Percentiles rank a stretch among this genome's conserved stretches.
These are phyloP conservation scores for Conchocele bisecta DNA, from an alignment of 2,888 invertebrate genomes.

Conservation along the genomic window DNA sequence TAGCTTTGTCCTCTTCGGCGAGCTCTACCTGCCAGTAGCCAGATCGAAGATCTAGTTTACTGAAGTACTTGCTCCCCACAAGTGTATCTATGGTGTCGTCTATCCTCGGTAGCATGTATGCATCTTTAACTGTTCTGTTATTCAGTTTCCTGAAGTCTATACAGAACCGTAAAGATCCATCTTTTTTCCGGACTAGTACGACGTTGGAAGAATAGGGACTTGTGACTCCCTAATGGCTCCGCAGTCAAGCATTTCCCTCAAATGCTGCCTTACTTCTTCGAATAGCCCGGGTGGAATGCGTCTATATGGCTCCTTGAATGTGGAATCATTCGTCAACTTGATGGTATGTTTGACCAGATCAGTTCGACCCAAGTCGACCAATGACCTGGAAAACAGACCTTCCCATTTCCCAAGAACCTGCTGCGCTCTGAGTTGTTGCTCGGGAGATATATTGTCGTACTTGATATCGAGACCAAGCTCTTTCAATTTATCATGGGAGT, in stretches of 20 bases:
- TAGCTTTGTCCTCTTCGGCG: neutral
- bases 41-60: neutral
- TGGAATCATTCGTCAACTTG: conserved; percentile 1
- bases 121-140: neutral
- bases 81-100: neutral
- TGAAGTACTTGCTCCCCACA: neutral
- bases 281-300: conserved; percentile 22
- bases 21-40: conserved; percentile 8
- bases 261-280: conserved; percentile 7
- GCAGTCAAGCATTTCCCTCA: neutral
- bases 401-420: neutral
- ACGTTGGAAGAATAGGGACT: too few relatives aligned
- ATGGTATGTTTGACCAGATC: conserved; percentile 11
- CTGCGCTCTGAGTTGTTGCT: neutral
- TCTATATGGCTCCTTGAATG: conserved; percentile 2
- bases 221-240: conserved; percentile 2
- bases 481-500: neutral
- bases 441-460: neutral
- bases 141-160: too few relatives aligned
- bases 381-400: neutral
- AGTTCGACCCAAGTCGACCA: neutral
- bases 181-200: conserved; percentile 8
- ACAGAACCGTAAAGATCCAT: conserved; percentile 1
- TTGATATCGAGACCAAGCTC: neutral
- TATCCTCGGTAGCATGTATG: neutral